These are phyloP conservation scores for Leguminivora glycinivorella DNA, from an alignment of 1,140 invertebrate genomes.

Conservation along the genomic window DNA sequence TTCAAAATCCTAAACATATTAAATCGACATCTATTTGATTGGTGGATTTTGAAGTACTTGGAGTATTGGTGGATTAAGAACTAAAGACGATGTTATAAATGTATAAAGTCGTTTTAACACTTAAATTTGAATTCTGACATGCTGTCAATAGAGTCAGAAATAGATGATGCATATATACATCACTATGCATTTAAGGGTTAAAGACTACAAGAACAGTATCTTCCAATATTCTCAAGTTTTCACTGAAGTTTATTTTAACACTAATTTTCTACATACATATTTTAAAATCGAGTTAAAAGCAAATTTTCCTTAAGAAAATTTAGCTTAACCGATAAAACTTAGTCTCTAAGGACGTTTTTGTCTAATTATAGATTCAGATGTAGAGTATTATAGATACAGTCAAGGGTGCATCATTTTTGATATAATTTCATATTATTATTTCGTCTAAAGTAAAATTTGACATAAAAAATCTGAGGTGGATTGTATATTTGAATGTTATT, in stretches of 20 bases:
- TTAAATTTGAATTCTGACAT: too few species aligned
- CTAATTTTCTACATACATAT: background rate
- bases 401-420: background rate
- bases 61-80: too few species aligned
- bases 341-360: background rate
- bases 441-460: background rate
- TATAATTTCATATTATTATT: background rate
- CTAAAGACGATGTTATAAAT: too few species aligned
- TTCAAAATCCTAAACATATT: too few species aligned
- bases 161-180: too few species aligned
- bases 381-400: background rate
- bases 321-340: background rate
- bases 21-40: too few species aligned
- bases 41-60: too few species aligned
- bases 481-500: too few species aligned
- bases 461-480: too few species aligned
- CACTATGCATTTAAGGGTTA: too few species aligned
- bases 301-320: conserved; percentile 1
- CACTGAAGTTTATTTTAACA: background rate
- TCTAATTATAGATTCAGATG: background rate
- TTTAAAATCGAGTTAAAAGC: conserved; percentile 1
- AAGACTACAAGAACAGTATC: background rate
- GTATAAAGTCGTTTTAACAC: too few species aligned
- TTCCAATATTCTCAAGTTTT: background rate
- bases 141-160: too few species aligned